Evolutionary conservation across 2,888 invertebrate genomes (phyloP).

Genomic region (Agrotis clavis): DNA sequence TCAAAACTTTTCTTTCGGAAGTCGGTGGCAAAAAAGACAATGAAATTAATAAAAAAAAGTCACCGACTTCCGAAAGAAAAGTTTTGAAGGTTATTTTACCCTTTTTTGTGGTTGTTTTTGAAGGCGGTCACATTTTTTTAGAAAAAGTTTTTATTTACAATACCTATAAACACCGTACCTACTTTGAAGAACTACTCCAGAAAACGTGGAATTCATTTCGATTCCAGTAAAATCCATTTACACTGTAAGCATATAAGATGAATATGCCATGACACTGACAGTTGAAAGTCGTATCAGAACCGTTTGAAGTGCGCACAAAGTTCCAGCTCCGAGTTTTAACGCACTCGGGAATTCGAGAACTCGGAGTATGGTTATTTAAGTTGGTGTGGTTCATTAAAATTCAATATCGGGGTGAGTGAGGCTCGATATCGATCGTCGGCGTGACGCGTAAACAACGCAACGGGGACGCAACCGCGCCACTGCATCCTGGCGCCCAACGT

Average conservation of each 20-base stretch:
- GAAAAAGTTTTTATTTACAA: no score
- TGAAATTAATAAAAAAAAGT: no score
- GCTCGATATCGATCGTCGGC: constrained; percentile 76
- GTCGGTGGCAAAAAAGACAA: no score
- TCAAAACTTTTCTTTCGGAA: no score
- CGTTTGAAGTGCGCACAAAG: constrained; percentile 66
- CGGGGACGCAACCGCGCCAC: constrained; percentile 50
- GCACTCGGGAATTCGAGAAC: constrained; percentile 70
- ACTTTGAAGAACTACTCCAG: neutral
- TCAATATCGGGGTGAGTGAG: constrained; percentile 77
- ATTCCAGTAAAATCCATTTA: constrained; percentile 69
- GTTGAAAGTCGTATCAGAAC: constrained; percentile 77
- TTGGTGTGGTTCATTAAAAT: constrained; percentile 81
- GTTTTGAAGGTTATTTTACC: no score
- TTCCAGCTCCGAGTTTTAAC: constrained; percentile 68
- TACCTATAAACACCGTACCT: neutral
- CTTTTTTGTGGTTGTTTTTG: no score
- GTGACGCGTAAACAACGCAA: constrained; percentile 71
- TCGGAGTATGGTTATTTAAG: constrained; percentile 73
- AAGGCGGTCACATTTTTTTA: no score
- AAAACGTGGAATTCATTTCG: constrained; percentile 32
- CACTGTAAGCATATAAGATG: constrained; percentile 72
- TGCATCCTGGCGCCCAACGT: constrained; percentile 62
- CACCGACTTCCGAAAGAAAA: no score
- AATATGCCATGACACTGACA: constrained; percentile 73